Base-by-base conservation (phyloP, 2,113 vertebrate genomes). In the Phodopus roborovskii region DNA sequence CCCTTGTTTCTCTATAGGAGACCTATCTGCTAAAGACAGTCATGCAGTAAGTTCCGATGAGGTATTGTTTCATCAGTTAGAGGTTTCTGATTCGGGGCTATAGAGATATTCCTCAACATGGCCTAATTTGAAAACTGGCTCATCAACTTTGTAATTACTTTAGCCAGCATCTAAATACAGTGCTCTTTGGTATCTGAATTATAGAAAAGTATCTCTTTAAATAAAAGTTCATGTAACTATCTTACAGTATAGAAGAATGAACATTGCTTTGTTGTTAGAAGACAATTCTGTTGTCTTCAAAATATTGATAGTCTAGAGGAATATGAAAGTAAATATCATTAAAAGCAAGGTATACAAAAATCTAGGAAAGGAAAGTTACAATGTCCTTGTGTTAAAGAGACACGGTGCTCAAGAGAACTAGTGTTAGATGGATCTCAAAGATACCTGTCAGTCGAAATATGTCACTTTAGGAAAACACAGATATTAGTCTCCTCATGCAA, bases 391-490 rank as follows among this genome's bases (percentile, higher is more conserved):
- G 53, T 64, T 10, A 60, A 56, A 91, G 81, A 73, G 0, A 83
- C 70, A 56, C 30, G 50, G 22, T 6, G 36, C 30, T 13, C 71
- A 20, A 83, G 26, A 9, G 17, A 73, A 7, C 22, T 33, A 24
- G 1, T 64, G 1, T 3, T 22, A 16, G n/a, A 2, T 0, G 50
- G 1, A 1, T 11, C 4, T 68, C 0, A 95, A 71, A 60, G 1
- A 48, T 50, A 0, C 17, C 33, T 68, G 4, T 2, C 1, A 68
- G 33, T 71, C 19, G 24, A 30, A 83, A 92, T 84, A 60, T 53
- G 16, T 30, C 26, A 16, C 9, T 33, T 85, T 68, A 73, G 71
- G 26, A 50, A 62, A 12, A 22, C 64, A 24, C 28, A 33, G 24
- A 6, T 0, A 19, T 75, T 62, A 93, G 24, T 5, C n/a, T 39